A percentile compares a stretch with the other conserved stretches of the same genome.
phyloP scores from a whole-genome alignment of 2,113 vertebrate genomes.

The Porphyrio hochstetteri region DNA sequence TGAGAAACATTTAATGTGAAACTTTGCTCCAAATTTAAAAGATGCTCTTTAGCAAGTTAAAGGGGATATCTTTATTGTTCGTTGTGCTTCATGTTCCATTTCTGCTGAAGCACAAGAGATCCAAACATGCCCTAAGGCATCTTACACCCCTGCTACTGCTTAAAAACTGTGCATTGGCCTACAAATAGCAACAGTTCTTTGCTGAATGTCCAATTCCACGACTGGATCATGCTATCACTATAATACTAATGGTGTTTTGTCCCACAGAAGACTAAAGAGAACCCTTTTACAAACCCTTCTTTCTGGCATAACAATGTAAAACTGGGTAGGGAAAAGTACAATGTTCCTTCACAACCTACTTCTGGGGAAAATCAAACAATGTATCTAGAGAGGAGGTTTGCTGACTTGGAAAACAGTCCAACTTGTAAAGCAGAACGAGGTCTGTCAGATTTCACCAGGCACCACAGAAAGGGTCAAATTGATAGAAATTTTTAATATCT shows the following conservation, averaged over 20 bases:
- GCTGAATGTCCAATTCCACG: background rate
- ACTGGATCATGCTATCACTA: background rate
- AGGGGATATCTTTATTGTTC: background rate
- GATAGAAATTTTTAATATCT: background rate
- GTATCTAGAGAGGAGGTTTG: background rate
- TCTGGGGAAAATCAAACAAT: background rate
- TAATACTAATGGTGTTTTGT: background rate
- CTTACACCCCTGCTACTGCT: background rate
- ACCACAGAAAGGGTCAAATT: background rate
- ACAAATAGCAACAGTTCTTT: background rate
- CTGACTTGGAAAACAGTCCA: background rate
- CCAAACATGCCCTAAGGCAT: background rate
- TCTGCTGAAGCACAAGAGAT: background rate
- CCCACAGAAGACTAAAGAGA: background rate
- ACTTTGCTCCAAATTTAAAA: conserved; percentile 10
- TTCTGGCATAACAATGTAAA: background rate
- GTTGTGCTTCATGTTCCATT: background rate
- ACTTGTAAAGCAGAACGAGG: background rate
- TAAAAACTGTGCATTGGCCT: background rate
- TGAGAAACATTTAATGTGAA: conserved; percentile 18
- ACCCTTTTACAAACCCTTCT: too few relatives aligned
- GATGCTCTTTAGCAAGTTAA: background rate
- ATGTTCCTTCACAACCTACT: background rate
- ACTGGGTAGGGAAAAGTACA: background rate
- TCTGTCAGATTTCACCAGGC: background rate